Conservation (phyloP, 2,888 invertebrate species). For the Leptinotarsa tumamoca region DNA sequence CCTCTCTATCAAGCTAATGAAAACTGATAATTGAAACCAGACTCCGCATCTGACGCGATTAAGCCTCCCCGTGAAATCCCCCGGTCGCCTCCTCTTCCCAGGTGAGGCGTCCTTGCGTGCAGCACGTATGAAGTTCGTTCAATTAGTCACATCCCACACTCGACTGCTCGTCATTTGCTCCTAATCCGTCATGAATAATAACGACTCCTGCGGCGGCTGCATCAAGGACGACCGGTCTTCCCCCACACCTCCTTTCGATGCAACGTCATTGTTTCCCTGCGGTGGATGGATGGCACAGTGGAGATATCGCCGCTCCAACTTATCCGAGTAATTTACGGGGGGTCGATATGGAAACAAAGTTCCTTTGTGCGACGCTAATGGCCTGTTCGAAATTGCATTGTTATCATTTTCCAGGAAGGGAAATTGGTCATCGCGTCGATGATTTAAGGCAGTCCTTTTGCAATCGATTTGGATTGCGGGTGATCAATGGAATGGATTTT, state of each 20-base stretch:
- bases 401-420: conserved; percentile 9
- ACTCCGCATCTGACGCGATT: neutral
- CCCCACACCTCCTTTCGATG: neutral
- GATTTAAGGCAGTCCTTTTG: neutral
- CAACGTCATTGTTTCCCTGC: conserved; percentile 21
- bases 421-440: conserved; percentile 11
- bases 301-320: conserved; percentile 49
- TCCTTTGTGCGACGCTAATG: conserved; percentile 35
- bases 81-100: neutral
- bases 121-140: conserved; percentile 16
- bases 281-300: conserved; percentile 45
- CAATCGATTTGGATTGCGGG: neutral
- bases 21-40: neutral
- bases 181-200: conserved; percentile 28
- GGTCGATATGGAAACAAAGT: conserved; percentile 38
- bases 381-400: conserved; percentile 21
- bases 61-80: neutral
- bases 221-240: neutral
- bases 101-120: conserved; percentile 10
- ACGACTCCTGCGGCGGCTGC: conserved; percentile 22
- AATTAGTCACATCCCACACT: conserved; percentile 20
- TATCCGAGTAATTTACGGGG: conserved; percentile 48
- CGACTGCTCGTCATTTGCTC: conserved; percentile 14
- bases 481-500: too few relatives aligned
- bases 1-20: neutral